Base-by-base conservation (phyloP, 2,888 invertebrate genomes). In the Apodemia duryi region DNA sequence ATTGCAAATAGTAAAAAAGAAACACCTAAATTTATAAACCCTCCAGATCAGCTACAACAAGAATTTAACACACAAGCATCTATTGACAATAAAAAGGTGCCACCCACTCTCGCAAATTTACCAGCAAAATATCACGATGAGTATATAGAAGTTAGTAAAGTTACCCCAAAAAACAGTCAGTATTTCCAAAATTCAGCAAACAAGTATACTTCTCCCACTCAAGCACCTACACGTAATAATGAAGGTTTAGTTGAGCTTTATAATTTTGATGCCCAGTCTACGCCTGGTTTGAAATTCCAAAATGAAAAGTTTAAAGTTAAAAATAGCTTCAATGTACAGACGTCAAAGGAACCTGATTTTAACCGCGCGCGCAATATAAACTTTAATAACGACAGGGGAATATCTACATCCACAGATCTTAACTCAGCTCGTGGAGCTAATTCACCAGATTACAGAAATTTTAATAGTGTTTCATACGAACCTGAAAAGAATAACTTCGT, bases 131-230 rank as follows among this genome's bases (percentile, higher is more conserved):
- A 80, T 64, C 84, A 85, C 75, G 84, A 91, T 29, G 91, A 91
- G 74, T 91, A 91, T 69, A 91, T 91, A 3, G 91, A 91, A 83
- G 91, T 91, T 7, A 84, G 83, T 63, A 81, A 88, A 69, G 88
- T 89, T 9, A 86, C 86, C 7, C 88, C 91, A 5, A 91, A 90
- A 73, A 68, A 57, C 29, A 70, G 65, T 35, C 79, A 80, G 70
- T 85, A 77, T 71, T 85, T 80, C 71, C 49, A 65, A n/a, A 76
- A 82, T 1, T 76, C 85, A 43, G 80, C 86, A 2, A 77, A 84
- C 11, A 77, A 83, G 1, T 84, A 83, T 67, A 73, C 82, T 11
- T 81, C 81, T 54, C 76, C 85, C 6, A 79, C 86, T 7, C 70
- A 79, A 54, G 67, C 76, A 13, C 76, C 82, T 1, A 80, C 81